Evolutionary conservation across 2,888 invertebrate genomes (phyloP).

Genomic region (Drosophila subsilvestris): DNA sequence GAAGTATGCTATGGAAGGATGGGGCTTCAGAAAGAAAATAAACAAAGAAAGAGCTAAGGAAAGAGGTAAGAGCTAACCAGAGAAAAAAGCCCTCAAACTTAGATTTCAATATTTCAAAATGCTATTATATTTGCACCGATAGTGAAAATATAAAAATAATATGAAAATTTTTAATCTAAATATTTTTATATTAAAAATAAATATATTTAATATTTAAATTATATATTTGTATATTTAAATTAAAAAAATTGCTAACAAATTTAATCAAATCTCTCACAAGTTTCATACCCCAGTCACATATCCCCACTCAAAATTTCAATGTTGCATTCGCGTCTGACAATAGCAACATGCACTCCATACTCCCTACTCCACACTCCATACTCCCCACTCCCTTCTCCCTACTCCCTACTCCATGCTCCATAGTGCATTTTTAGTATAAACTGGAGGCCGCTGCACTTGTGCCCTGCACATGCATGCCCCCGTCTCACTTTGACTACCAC

Average conservation of each 20-base stretch:
- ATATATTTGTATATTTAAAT: no score
- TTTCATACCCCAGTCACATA: not conserved
- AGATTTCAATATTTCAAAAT: no score
- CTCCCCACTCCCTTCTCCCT: constrained; percentile 41
- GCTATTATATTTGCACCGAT: no score
- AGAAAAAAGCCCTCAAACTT: no score
- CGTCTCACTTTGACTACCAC: constrained; percentile 5
- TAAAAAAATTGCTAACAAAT: no score
- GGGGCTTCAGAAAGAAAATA: not conserved
- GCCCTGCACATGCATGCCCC: constrained; percentile 48
- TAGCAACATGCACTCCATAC: constrained; percentile 61
- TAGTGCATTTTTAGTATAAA: constrained; percentile 73
- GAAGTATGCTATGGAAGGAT: constrained; percentile 12
- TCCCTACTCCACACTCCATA: constrained; percentile 6
- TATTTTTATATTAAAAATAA: no score
- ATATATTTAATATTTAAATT: no score
- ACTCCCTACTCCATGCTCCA: not conserved
- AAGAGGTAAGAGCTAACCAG: no score
- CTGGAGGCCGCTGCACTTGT: constrained; percentile 77
- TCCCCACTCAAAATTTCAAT: not conserved
- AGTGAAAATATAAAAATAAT: no score
- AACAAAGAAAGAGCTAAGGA: not conserved
- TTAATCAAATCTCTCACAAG: not conserved
- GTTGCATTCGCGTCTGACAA: constrained; percentile 48
- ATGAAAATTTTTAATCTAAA: no score